A percentile compares a stretch with the other conserved stretches of the same genome.
These are phyloP conservation scores for Achroia grisella DNA, from an alignment of 1,140 invertebrate species.

Conservation along the genomic window DNA sequence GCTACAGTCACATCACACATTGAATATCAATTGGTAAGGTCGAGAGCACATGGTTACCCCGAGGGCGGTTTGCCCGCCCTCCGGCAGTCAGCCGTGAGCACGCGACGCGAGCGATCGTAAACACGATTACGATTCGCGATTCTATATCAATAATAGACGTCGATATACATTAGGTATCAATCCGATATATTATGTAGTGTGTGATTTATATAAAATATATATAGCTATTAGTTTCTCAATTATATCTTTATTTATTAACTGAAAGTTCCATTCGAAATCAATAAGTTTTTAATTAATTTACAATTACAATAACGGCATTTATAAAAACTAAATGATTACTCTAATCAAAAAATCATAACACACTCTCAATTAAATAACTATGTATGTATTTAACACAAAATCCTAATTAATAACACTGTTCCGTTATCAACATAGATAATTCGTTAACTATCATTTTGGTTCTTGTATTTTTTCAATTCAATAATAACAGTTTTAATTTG, in stretches of 20 bases:
- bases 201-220: background rate
- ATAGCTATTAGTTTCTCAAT: background rate
- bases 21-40: slow-evolving; percentile 23
- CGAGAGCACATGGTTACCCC: slow-evolving; percentile 31
- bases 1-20: slow-evolving; percentile 11
- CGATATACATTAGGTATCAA: background rate
- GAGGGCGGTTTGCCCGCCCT: slow-evolving; percentile 53
- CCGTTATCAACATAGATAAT: slow-evolving; percentile 10
- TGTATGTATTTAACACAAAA: slow-evolving; percentile 1
- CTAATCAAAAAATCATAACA: slow-evolving; percentile 12
- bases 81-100: slow-evolving; percentile 49
- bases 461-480: slow-evolving; percentile 6
- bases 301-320: slow-evolving; percentile 9
- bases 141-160: slow-evolving; percentile 1
- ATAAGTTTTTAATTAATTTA: slow-evolving; percentile 8
- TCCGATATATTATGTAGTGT: background rate
- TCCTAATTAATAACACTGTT: slow-evolving; percentile 6
- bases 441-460: slow-evolving; percentile 8
- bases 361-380: slow-evolving; percentile 10
- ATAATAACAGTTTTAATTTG: slow-evolving; percentile 21
- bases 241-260: background rate
- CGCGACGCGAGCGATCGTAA: slow-evolving; percentile 41
- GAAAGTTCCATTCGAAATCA: background rate
- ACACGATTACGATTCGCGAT: slow-evolving; percentile 4
- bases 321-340: slow-evolving; percentile 3